These are phyloP conservation scores for Xiphophorus maculatus DNA, from an alignment of 2,113 vertebrate species.

Conservation along the genomic window DNA sequence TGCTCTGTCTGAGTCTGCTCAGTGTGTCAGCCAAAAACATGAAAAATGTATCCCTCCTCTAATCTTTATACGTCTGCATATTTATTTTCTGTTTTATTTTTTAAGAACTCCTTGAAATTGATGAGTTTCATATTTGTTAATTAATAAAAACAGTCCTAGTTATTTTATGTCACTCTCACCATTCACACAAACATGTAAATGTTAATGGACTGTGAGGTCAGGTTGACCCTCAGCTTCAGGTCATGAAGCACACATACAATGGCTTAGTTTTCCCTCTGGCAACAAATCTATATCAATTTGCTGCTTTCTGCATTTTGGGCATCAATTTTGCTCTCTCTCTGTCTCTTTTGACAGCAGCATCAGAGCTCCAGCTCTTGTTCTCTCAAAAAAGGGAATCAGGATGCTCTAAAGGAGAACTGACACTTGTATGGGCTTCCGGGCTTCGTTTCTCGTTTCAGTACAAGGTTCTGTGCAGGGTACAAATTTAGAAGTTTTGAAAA, in stretches of 20 bases:
- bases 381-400: not conserved
- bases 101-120: not conserved
- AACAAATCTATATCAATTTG: constrained; percentile 62
- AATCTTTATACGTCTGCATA: constrained; percentile 2
- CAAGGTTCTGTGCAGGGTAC: not conserved
- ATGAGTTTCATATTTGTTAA: not conserved
- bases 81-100: not conserved
- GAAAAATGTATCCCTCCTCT: constrained; percentile 8
- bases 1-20: constrained; percentile 64
- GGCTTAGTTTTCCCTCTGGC: constrained; percentile 34
- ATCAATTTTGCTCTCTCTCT: constrained; percentile 23
- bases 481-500: not conserved
- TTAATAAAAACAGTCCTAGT: not conserved
- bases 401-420: not conserved
- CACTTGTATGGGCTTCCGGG: not conserved
- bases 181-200: constrained; percentile 12
- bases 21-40: constrained; percentile 53
- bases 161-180: not conserved
- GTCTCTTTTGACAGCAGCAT: constrained; percentile 1
- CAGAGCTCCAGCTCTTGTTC: not conserved
- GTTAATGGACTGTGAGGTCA: constrained; percentile 44
- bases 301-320: constrained; percentile 43
- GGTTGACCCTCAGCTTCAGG: constrained; percentile 39
- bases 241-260: constrained; percentile 47
- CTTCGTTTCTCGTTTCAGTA: not conserved